A percentile compares a stretch with the other conserved stretches of the same genome.
Conservation (phyloP, 2,113 vertebrate species). For the Caranx ignobilis region DNA sequence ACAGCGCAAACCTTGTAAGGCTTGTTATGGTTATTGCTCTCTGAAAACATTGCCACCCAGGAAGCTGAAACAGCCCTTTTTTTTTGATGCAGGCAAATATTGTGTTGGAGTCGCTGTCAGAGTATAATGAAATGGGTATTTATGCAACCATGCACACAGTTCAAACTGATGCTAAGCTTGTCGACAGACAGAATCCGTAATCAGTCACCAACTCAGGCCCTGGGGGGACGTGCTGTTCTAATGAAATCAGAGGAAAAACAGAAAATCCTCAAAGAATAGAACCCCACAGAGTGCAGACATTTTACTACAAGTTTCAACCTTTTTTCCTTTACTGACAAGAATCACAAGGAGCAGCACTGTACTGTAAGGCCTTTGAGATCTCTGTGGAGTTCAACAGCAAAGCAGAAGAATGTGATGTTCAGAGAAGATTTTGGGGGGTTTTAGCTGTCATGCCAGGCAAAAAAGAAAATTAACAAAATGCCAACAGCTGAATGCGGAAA, state of each 20-base stretch:
- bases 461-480: conserved; percentile 65
- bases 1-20: conserved; percentile 33
- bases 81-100: conserved; percentile 64
- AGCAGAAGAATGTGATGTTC: conserved; percentile 52
- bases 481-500: conserved; percentile 51
- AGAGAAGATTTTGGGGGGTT: conserved; percentile 29
- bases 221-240: conserved; percentile 55
- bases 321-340: conserved; percentile 60
- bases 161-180: conserved; percentile 74
- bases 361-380: conserved; percentile 57
- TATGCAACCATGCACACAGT: conserved; percentile 74
- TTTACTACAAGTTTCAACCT: conserved; percentile 40
- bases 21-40: conserved; percentile 54
- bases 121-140: conserved; percentile 79
- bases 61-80: conserved; percentile 48
- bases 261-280: conserved; percentile 62
- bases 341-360: conserved; percentile 42
- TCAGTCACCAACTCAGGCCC: conserved; percentile 74
- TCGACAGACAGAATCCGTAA: conserved; percentile 78
- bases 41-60: conserved; percentile 48
- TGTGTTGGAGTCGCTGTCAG: conserved; percentile 61
- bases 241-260: conserved; percentile 68
- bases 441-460: conserved; percentile 49
- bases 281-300: conserved; percentile 44
- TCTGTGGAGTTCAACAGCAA: conserved; percentile 50